Evolutionary conservation across 2,888 invertebrate genomes (phyloP), one percentile per base, ranked within the genome.

Genomic region (Dolichomitus sp.): DNA sequence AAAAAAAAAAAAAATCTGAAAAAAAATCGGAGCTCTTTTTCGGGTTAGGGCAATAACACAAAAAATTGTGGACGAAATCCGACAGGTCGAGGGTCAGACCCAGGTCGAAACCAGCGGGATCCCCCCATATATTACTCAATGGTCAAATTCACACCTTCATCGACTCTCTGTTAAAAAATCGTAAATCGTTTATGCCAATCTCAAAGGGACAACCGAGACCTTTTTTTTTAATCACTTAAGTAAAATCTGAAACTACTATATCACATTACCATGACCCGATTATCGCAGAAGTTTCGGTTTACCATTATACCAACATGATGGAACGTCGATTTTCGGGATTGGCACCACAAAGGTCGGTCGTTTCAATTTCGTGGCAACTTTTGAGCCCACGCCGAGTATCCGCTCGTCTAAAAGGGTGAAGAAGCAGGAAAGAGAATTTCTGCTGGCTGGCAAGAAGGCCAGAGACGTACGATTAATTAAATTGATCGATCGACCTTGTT

Each of bases 401-500:
- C 59, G n/a, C 7, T 30, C n/a, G 33, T 70, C 37, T 27, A 42
- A 37, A 73, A 68, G 70, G 33, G 75, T 50, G 50, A 50, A 48
- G 17, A 61, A 61, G 52, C 66, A 54, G 57, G 57, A 63, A 66
- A 57, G 52, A 50, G 65, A 74, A 68, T 73, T 73, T 81, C 63
- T 19, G 40, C 57, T 33, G 23, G 61, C 66, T 57, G 66, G 66
- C 72, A 81, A 69, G 63, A 17, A 72, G 59, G 65, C 52, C 11
- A 75, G 74, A 79, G 61, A 61, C 59, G 65, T 75, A 61, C 79
- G 82, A 75, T 79, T 82, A 82, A 82, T 82, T 82, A 82, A 82
- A 75, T 82, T 79, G 82, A 82, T 82, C 82, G 82, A 79, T 79
- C 74, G 79, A 79, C 82, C 82, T 82, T 79, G 82, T 79, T 70